Conservation (phyloP, 2,888 invertebrate genomes). For the Tetheella fluctuosa region DNA sequence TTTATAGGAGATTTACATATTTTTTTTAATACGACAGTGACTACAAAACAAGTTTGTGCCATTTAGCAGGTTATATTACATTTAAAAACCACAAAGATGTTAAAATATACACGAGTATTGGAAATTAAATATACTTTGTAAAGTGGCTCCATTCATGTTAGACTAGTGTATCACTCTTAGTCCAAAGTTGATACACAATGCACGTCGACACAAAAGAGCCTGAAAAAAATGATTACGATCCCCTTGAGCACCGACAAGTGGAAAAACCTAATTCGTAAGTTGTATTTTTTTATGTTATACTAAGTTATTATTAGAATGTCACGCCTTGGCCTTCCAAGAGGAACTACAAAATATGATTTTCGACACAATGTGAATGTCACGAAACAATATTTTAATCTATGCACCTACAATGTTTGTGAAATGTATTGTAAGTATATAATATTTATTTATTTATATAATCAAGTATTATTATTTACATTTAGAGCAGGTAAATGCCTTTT, state of each 20-base stretch:
- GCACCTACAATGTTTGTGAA: no score
- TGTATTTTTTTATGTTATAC: constrained; percentile 13
- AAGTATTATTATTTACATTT: no score
- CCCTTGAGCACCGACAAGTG: constrained; percentile 72
- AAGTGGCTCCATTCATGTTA: constrained; percentile 8
- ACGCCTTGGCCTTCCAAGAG: not conserved
- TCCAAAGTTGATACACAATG: constrained; percentile 36
- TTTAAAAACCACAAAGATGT: not conserved
- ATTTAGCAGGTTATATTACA: not conserved
- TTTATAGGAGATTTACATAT: not conserved
- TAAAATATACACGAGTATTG: no score
- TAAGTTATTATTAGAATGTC: not conserved
- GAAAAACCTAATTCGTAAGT: constrained; percentile 80
- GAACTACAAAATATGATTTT: not conserved
- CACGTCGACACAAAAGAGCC: constrained; percentile 37
- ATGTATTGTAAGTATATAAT: no score
- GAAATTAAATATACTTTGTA: not conserved
- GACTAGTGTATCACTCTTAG: constrained; percentile 24
- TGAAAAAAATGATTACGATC: constrained; percentile 61
- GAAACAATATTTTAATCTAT: no score
- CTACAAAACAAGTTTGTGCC: not conserved
- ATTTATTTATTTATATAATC: no score
- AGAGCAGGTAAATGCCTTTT: no score
- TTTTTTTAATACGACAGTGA: not conserved
- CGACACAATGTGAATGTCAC: not conserved